These are phyloP conservation scores for Stomatorhinus ivindoensis DNA, from an alignment of 2,113 vertebrate species.

Conservation along the genomic window DNA sequence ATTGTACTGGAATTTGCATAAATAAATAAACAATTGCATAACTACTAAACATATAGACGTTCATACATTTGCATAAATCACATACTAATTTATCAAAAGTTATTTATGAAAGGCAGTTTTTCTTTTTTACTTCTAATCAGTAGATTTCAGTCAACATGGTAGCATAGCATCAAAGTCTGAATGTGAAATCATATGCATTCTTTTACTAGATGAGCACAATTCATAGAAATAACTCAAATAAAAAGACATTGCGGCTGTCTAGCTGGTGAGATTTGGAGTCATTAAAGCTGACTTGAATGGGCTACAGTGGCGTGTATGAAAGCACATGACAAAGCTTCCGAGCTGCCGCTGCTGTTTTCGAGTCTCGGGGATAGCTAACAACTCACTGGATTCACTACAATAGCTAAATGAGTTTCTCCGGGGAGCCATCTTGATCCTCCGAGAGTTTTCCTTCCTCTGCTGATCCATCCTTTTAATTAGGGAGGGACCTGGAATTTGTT, in stretches of 20 bases:
- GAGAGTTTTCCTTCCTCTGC: constrained; percentile 17
- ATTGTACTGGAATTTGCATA: constrained; percentile 8
- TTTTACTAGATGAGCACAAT: constrained; percentile 9
- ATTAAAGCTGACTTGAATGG: constrained; percentile 16
- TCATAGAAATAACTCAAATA: constrained; percentile 5
- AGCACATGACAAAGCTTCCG: neutral
- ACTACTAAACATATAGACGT: constrained; percentile 15
- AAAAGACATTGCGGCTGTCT: neutral
- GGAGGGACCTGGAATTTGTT: constrained; percentile 34
- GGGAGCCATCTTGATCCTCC: constrained; percentile 8
- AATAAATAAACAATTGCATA: constrained; percentile 20
- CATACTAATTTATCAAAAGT: constrained; percentile 3
- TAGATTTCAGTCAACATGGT: neutral
- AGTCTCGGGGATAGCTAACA: neutral
- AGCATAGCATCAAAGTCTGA: neutral
- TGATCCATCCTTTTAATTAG: constrained; percentile 27
- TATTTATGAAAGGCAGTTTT: neutral
- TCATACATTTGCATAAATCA: constrained; percentile 22
- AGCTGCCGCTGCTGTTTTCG: constrained; percentile 5
- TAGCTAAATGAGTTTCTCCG: constrained; percentile 25
- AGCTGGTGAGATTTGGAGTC: constrained; percentile 20
- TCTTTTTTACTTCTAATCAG: neutral
- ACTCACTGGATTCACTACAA: constrained; percentile 16
- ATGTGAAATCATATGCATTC: constrained; percentile 16
- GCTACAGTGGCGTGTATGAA: constrained; percentile 15